phyloP scores from a whole-genome alignment of 2,888 invertebrate species.

The Brachylomia viminalis region DNA sequence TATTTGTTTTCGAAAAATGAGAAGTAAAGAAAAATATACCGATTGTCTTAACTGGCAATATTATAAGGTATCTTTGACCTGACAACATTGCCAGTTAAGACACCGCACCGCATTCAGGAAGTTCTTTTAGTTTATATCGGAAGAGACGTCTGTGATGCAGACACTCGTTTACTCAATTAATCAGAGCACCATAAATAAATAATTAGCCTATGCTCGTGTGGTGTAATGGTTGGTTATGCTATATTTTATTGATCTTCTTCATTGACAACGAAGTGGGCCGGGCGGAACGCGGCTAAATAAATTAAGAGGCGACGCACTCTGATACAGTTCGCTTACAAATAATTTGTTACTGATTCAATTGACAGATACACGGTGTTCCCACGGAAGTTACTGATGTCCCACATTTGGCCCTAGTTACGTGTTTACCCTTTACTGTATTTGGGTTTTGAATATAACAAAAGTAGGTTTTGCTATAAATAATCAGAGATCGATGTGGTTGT shows the following conservation, averaged over 20 bases:
- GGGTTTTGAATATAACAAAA: slow-evolving; percentile 26
- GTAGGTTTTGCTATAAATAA: slow-evolving; percentile 77
- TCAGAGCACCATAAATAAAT: slow-evolving; percentile 50
- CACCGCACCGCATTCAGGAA: background rate
- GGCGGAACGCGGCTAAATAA: slow-evolving; percentile 83
- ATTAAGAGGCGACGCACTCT: slow-evolving; percentile 74
- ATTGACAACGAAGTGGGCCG: slow-evolving; percentile 83
- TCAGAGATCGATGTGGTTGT: slow-evolving; percentile 74
- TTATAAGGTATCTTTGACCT: background rate
- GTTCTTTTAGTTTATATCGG: slow-evolving; percentile 4
- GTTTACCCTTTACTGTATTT: slow-evolving; percentile 5
- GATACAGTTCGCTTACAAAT: slow-evolving; percentile 55
- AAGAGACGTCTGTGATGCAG: slow-evolving; percentile 24
- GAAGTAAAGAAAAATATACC: background rate
- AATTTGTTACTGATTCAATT: slow-evolving; percentile 66
- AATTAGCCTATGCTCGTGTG: slow-evolving; percentile 65
- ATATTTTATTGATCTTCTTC: slow-evolving; percentile 81
- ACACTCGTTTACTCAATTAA: slow-evolving; percentile 43
- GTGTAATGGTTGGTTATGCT: slow-evolving; percentile 72
- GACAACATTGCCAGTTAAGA: background rate
- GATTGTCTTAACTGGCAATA: background rate
- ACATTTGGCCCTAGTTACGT: slow-evolving; percentile 16
- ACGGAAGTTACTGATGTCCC: slow-evolving; percentile 35
- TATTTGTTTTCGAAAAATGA: background rate
- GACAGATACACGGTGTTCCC: slow-evolving; percentile 49